A percentile compares a stretch with the other conserved stretches of the same genome.
Conservation (phyloP, 2,113 vertebrate genomes). For the Erpornis zantholeuca region DNA sequence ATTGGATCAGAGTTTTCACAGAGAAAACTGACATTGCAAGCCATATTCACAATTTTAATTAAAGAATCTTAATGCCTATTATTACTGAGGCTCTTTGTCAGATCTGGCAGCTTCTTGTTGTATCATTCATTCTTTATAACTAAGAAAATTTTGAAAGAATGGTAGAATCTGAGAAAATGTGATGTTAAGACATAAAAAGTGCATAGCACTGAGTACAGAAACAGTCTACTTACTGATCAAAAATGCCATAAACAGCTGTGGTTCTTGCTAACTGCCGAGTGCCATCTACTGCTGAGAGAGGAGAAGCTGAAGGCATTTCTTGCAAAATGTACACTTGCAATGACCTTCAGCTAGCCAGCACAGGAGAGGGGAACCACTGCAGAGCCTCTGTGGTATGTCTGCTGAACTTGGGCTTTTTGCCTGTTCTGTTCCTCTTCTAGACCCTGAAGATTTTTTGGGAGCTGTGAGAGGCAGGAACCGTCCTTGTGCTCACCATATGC, state of each 20-base stretch:
- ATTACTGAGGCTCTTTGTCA: neutral
- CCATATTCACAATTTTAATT: neutral
- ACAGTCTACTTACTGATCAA: neutral
- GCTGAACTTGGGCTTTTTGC: neutral
- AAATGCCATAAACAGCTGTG: neutral
- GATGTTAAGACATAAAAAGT: neutral
- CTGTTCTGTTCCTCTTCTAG: neutral
- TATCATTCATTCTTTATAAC: neutral
- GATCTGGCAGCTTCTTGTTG: neutral
- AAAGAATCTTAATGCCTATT: neutral
- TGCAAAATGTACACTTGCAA: neutral
- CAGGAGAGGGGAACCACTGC: neutral
- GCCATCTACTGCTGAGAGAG: constrained; percentile 58
- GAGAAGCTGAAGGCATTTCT: neutral
- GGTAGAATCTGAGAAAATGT: neutral
- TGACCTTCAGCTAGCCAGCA: neutral
- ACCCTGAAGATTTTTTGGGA: neutral
- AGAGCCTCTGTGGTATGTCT: neutral
- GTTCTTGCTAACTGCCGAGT: constrained; percentile 31
- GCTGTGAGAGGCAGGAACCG: neutral
- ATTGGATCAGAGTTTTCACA: neutral
- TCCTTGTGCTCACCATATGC: neutral
- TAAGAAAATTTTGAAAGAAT: neutral
- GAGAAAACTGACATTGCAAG: neutral
- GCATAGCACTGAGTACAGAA: neutral